A percentile compares a stretch with the other conserved stretches of the same genome.
These are phyloP conservation scores for Gryon sp. DNA, from an alignment of 1,140 invertebrate genomes.

Conservation along the genomic window DNA sequence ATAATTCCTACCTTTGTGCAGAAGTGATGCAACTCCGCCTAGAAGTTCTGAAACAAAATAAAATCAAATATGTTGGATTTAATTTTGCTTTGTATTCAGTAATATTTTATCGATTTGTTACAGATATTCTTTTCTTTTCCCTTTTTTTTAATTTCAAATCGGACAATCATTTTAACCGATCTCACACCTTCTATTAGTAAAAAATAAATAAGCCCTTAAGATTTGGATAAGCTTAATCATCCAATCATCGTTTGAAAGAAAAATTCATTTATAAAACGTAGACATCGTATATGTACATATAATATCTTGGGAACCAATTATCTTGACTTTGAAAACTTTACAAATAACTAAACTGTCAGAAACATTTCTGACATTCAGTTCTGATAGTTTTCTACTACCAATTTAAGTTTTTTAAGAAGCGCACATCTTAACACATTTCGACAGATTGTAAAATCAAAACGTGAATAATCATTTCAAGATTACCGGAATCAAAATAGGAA, in stretches of 20 bases:
- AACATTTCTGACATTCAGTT: slow-evolving; percentile 8
- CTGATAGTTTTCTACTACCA: slow-evolving; percentile 7
- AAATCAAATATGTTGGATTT: no score
- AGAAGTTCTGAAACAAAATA: no score
- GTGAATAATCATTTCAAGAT: slow-evolving; percentile 36
- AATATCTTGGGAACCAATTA: slow-evolving; percentile 4
- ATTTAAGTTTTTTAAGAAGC: neutral
- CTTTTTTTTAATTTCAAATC: no score
- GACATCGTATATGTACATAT: neutral
- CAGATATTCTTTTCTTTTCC: no score
- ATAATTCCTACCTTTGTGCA: no score
- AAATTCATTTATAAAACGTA: slow-evolving; percentile 7
- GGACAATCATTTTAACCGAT: neutral
- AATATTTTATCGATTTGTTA: no score
- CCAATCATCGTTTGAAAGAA: neutral
- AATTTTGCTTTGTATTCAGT: no score
- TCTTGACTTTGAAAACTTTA: neutral
- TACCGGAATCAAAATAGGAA: slow-evolving; percentile 40
- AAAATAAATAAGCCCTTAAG: no score
- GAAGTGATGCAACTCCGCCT: no score
- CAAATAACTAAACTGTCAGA: neutral
- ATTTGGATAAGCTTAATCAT: neutral
- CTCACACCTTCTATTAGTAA: neutral
- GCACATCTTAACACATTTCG: slow-evolving; percentile 1
- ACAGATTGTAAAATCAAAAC: neutral